Evolutionary conservation across 2,888 invertebrate genomes (phyloP).

Genomic region (Euzophera pinguis): DNA sequence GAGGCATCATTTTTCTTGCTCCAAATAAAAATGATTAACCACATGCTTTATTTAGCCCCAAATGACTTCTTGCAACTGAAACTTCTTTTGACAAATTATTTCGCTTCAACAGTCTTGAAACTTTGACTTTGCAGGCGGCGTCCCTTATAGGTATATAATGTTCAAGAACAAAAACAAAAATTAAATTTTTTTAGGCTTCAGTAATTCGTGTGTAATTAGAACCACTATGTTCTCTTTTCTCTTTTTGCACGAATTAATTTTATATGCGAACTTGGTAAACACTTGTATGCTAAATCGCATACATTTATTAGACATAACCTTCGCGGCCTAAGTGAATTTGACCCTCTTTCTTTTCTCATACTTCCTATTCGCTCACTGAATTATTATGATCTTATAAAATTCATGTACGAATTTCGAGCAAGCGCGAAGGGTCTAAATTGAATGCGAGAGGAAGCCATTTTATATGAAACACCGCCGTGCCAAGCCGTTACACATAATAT

Average conservation of each 20-base stretch:
- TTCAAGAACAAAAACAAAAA: neutral
- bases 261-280: too few relatives aligned
- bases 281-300: conserved; percentile 2
- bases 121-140: neutral
- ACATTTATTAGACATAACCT: neutral
- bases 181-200: too few relatives aligned
- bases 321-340: conserved; percentile 6
- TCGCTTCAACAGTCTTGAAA: neutral
- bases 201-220: too few relatives aligned
- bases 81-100: conserved; percentile 5
- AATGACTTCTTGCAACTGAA: conserved; percentile 15
- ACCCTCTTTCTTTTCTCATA: conserved; percentile 13
- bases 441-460: conserved; percentile 33
- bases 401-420: conserved; percentile 28
- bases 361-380: conserved; percentile 18
- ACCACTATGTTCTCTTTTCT: too few relatives aligned
- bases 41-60: conserved; percentile 21
- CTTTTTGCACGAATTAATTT: too few relatives aligned
- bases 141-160: neutral
- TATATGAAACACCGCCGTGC: conserved; percentile 24
- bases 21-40: conserved; percentile 38
- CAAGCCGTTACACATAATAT: conserved; percentile 24
- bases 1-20: conserved; percentile 55
- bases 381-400: conserved; percentile 26
- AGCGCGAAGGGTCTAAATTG: conserved; percentile 30